phyloP scores from a whole-genome alignment of 2,797 vertebrate species.

The Octomys mimax region DNA sequence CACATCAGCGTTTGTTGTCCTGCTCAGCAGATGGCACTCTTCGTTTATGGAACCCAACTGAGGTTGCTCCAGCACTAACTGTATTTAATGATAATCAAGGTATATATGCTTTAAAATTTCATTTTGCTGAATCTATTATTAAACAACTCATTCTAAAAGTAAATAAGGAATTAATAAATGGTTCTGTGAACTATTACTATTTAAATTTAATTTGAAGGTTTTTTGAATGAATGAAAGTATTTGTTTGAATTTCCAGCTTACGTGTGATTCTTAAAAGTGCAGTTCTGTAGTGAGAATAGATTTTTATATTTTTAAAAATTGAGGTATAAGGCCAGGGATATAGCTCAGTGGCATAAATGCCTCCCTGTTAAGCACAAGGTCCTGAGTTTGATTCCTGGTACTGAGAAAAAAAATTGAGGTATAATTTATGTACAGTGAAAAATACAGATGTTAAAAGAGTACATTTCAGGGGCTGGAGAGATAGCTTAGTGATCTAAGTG shows the following conservation, averaged over 20 bases:
- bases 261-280: slow-evolving; percentile 54
- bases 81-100: slow-evolving; percentile 97
- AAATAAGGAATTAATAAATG: background rate
- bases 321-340: background rate
- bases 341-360: too few species aligned
- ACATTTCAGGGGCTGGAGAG: background rate
- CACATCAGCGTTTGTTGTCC: slow-evolving; percentile 96
- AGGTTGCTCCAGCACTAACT: slow-evolving; percentile 93
- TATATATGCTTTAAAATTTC: slow-evolving; percentile 84
- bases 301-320: slow-evolving; percentile 38
- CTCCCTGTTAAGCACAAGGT: too few species aligned
- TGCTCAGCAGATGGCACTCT: slow-evolving; percentile 98
- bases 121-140: slow-evolving; percentile 1
- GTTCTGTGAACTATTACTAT: slow-evolving; percentile 18
- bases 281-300: slow-evolving; percentile 33
- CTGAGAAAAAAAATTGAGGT: background rate
- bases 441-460: background rate
- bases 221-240: slow-evolving; percentile 34
- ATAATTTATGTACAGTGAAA: slow-evolving; percentile 19
- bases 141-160: slow-evolving; percentile 27
- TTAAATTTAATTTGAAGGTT: slow-evolving; percentile 52
- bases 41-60: slow-evolving; percentile 95
- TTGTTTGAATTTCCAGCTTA: slow-evolving; percentile 66
- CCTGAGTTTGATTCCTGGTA: too few species aligned
- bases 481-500: too few species aligned